phyloP scores from a whole-genome alignment of 1,140 invertebrate genomes.

The Platorchestia sp. region DNA sequence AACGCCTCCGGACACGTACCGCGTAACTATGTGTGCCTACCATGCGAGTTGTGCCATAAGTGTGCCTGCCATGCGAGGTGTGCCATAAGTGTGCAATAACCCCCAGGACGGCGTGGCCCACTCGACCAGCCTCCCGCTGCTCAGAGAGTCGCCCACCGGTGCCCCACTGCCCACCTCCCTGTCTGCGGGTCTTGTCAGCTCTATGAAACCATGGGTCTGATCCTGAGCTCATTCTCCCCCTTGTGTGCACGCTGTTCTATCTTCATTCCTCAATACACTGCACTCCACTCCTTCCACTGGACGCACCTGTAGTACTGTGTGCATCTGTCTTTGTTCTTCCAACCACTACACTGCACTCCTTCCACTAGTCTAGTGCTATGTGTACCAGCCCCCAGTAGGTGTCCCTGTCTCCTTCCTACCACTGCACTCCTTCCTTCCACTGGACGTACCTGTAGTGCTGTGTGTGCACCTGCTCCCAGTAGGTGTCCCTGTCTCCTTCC shows the following conservation, averaged over 20 bases:
- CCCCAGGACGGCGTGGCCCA: conserved; percentile 28
- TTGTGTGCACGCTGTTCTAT: too few relatives aligned
- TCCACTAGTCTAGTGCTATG: neutral
- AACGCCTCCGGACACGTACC: too few relatives aligned
- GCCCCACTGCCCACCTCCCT: conserved; percentile 31
- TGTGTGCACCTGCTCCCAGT: neutral
- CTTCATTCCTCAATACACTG: neutral
- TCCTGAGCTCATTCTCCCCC: neutral
- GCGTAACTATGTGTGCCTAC: neutral
- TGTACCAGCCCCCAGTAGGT: neutral
- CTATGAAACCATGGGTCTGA: conserved; percentile 3
- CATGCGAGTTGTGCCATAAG: neutral
- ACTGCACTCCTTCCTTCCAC: neutral
- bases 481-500: neutral
- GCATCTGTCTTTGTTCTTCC: neutral
- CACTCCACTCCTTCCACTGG: neutral
- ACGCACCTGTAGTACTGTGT: neutral
- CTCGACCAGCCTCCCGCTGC: conserved; percentile 22
- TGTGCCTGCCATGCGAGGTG: neutral
- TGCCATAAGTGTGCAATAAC: neutral
- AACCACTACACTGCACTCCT: neutral
- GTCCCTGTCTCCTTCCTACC: neutral
- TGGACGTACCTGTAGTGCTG: neutral
- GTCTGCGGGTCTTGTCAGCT: neutral
- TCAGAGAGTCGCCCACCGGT: neutral